Evolutionary conservation across 2,113 vertebrate species (phyloP).

Genomic region (Baryphthengus martii): DNA sequence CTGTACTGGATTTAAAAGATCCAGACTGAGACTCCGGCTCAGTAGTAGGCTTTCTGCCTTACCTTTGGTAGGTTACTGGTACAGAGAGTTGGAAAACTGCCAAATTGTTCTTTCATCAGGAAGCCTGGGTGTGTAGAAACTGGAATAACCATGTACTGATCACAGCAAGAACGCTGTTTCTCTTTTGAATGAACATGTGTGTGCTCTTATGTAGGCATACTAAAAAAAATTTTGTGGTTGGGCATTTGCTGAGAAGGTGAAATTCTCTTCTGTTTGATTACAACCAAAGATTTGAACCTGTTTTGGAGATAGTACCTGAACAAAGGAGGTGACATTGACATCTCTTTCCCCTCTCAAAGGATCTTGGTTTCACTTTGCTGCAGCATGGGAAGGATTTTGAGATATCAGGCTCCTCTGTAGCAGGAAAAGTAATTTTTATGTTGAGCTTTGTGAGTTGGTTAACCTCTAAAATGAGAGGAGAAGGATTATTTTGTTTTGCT

Average conservation of each 20-base stretch:
- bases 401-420: neutral
- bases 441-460: neutral
- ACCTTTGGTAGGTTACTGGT: neutral
- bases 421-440: neutral
- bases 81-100: neutral
- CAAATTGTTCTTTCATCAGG: neutral
- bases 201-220: neutral
- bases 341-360: neutral
- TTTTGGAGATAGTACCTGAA: neutral
- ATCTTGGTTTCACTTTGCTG: neutral
- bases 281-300: neutral
- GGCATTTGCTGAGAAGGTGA: neutral
- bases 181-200: neutral
- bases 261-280: neutral
- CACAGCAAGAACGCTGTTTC: fast-evolving
- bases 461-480: neutral
- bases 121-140: neutral
- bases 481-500: neutral
- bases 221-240: neutral
- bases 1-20: neutral
- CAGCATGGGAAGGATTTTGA: neutral
- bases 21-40: neutral
- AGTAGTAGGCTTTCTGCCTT: neutral
- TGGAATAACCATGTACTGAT: neutral
- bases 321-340: neutral